These are phyloP conservation scores for Anableps anableps DNA, from an alignment of 2,797 vertebrate species.

Conservation along the genomic window DNA sequence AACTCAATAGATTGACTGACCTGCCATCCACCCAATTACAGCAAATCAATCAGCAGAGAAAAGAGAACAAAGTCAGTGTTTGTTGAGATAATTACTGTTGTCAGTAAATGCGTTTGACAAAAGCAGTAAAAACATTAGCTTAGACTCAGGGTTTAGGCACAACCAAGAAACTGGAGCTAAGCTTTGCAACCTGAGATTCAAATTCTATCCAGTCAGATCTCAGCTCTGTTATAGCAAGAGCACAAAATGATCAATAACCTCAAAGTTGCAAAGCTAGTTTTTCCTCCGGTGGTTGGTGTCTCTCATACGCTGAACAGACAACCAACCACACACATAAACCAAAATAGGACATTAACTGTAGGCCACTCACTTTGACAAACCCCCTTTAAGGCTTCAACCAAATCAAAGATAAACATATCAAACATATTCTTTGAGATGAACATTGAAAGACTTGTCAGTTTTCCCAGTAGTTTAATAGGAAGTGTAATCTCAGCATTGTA, in stretches of 20 bases:
- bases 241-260: neutral
- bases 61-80: neutral
- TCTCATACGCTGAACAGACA: neutral
- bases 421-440: neutral
- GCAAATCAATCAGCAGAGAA: neutral
- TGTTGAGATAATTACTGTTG: neutral
- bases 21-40: neutral
- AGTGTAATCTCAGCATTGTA: neutral
- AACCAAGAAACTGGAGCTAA: neutral
- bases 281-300: neutral
- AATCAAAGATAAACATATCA: neutral
- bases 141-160: neutral
- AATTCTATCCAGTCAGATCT: neutral
- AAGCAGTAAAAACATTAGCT: neutral
- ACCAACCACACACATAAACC: neutral
- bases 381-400: neutral
- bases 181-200: neutral
- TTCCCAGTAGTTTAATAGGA: neutral
- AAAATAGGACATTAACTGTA: neutral
- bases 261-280: neutral
- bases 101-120: neutral
- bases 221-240: neutral
- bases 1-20: neutral
- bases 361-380: neutral
- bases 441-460: neutral